Evolutionary conservation across 2,113 vertebrate genomes (phyloP).

Genomic region (Anguilla japonica): DNA sequence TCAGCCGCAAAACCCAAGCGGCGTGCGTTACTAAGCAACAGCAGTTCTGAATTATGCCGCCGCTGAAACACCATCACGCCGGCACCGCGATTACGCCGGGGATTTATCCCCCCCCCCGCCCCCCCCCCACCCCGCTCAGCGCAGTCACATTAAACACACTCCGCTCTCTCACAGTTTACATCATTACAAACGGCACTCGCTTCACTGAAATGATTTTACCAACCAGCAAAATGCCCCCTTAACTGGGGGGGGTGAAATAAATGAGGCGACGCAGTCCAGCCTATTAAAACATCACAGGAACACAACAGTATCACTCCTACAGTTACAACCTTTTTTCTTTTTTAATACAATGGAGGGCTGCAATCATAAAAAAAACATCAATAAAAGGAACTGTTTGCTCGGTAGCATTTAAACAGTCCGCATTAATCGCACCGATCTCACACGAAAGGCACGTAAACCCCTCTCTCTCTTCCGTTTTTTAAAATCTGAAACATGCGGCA

Average conservation of each 20-base stretch:
- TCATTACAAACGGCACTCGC: constrained; percentile 24
- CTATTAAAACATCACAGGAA: constrained; percentile 11
- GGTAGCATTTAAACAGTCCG: not conserved
- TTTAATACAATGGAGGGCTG: not conserved
- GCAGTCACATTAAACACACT: not conserved
- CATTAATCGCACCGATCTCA: not conserved
- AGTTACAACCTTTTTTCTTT: not conserved
- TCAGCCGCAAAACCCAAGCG: too few relatives aligned
- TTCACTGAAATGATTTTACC: constrained; percentile 42
- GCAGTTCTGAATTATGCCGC: too few relatives aligned
- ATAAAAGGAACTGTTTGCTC: not conserved
- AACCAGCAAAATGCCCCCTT: constrained; percentile 23
- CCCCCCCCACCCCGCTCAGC: not conserved
- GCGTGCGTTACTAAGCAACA: too few relatives aligned
- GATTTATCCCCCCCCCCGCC: not conserved
- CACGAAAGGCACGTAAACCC: not conserved
- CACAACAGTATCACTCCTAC: not conserved
- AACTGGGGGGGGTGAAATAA: not conserved
- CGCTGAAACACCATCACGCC: not conserved
- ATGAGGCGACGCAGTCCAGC: not conserved
- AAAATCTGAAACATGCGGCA: too few relatives aligned
- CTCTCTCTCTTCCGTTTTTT: too few relatives aligned
- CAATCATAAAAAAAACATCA: constrained; percentile 9
- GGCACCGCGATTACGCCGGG: not conserved
- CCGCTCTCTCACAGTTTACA: not conserved